These are phyloP conservation scores for Spilarctia lutea DNA, from an alignment of 2,888 invertebrate genomes.

Conservation along the genomic window DNA sequence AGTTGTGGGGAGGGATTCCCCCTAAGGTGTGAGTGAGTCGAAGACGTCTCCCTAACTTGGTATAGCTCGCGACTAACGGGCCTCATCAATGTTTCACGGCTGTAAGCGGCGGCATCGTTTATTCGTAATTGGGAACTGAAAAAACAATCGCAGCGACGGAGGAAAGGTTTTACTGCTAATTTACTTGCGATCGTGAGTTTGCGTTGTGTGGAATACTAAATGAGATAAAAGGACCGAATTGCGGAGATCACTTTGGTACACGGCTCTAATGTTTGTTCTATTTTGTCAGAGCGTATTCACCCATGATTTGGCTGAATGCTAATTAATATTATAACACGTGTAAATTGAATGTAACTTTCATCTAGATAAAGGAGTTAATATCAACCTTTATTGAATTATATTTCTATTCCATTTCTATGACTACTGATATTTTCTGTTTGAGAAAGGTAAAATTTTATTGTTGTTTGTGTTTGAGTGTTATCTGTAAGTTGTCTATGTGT, in stretches of 20 bases:
- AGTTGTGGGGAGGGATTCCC: constrained; percentile 40
- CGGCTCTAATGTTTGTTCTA: constrained; percentile 9
- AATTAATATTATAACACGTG: background rate
- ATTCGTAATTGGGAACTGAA: constrained; percentile 78
- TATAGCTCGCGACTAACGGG: constrained; percentile 59
- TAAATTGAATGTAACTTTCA: background rate
- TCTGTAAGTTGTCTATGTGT: background rate
- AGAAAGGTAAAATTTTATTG: background rate
- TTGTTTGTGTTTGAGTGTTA: too few relatives aligned
- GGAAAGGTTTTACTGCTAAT: constrained; percentile 74
- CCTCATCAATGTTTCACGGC: constrained; percentile 81
- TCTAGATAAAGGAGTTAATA: background rate
- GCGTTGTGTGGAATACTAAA: constrained; percentile 63
- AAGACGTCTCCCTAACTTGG: constrained; percentile 43
- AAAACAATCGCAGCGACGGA: constrained; percentile 72
- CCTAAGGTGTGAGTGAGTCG: constrained; percentile 35
- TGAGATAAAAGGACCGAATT: constrained; percentile 52
- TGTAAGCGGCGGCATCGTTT: constrained; percentile 73
- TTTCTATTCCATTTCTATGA: too few relatives aligned
- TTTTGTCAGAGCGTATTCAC: background rate
- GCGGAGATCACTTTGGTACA: constrained; percentile 1
- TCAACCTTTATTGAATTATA: background rate
- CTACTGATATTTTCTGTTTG: background rate
- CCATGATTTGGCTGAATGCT: constrained; percentile 1
- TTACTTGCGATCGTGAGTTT: constrained; percentile 61